Conservation (phyloP, 2,888 invertebrate genomes). For the Athalia circularis region DNA sequence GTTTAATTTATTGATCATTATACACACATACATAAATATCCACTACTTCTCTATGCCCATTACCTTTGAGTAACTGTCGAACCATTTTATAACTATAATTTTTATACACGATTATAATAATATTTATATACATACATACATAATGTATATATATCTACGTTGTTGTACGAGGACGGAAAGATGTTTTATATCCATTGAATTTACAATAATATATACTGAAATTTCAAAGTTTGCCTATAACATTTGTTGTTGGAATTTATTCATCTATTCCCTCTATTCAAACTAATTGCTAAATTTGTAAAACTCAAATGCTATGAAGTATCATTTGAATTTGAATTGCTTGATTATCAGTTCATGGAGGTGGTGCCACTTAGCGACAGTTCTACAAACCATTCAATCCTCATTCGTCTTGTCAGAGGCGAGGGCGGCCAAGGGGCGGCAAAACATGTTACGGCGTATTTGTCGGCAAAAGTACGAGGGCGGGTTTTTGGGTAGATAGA, state of each 20-base stretch:
- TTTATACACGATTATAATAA: conserved; percentile 61
- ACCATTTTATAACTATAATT: conserved; percentile 51
- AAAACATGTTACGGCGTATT: no score
- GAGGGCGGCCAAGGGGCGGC: no score
- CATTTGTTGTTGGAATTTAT: no score
- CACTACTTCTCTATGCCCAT: conserved; percentile 13
- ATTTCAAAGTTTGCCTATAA: conserved; percentile 29
- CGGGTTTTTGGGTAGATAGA: no score
- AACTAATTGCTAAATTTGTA: no score
- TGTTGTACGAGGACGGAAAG: conserved; percentile 54
- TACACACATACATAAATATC: conserved; percentile 8
- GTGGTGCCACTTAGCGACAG: no score
- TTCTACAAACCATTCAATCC: no score
- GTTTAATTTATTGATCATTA: conserved; percentile 33
- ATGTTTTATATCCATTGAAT: conserved; percentile 70
- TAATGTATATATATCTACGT: conserved; percentile 53
- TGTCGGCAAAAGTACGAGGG: no score
- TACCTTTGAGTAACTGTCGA: conserved; percentile 24
- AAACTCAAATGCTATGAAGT: not conserved
- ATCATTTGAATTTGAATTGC: no score
- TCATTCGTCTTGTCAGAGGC: no score
- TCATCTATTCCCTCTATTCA: no score
- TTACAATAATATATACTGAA: conserved; percentile 66
- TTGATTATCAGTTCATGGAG: no score
- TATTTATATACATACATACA: conserved; percentile 50